Percentiles rank a stretch among this genome's conserved stretches.
phyloP scores from a whole-genome alignment of 2,797 vertebrate genomes.

The Anguilla megastoma region DNA sequence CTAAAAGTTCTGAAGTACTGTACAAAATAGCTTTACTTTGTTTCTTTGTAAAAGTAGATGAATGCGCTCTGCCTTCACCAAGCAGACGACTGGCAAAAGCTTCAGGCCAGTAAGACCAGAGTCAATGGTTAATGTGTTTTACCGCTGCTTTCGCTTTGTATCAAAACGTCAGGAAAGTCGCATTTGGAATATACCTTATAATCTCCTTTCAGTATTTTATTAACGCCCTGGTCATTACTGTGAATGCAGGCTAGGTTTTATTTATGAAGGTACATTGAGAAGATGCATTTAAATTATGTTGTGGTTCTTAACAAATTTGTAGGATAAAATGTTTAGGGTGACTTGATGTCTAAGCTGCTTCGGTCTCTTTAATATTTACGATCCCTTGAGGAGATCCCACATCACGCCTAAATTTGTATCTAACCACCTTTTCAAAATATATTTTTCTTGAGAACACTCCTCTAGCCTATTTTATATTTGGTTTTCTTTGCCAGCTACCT shows the following conservation, averaged over 20 bases:
- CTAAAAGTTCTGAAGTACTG: constrained; percentile 76
- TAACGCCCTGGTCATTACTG: constrained; percentile 78
- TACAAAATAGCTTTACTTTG: constrained; percentile 81
- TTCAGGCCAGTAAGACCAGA: constrained; percentile 69
- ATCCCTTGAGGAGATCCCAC: constrained; percentile 69
- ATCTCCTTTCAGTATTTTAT: constrained; percentile 81
- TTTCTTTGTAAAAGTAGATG: constrained; percentile 57
- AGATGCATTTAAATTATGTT: constrained; percentile 68
- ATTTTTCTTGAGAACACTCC: constrained; percentile 43
- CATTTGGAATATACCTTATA: constrained; percentile 75
- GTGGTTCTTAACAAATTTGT: constrained; percentile 64
- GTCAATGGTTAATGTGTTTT: constrained; percentile 67
- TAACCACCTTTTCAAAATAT: constrained; percentile 28
- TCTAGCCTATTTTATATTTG: constrained; percentile 59
- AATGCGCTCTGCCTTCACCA: constrained; percentile 57
- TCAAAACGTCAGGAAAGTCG: constrained; percentile 62
- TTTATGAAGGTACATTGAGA: constrained; percentile 85
- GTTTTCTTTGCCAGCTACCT: constrained; percentile 90
- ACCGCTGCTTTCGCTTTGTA: constrained; percentile 77
- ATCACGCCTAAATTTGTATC: constrained; percentile 37
- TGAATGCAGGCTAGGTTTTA: constrained; percentile 77
- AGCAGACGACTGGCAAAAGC: constrained; percentile 61
- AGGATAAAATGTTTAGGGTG: constrained; percentile 67
- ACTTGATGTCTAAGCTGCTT: constrained; percentile 74
- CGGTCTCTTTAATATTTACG: constrained; percentile 64